Evolutionary conservation across 2,888 invertebrate genomes (phyloP).

Genomic region (Amblyteles armatorius): DNA sequence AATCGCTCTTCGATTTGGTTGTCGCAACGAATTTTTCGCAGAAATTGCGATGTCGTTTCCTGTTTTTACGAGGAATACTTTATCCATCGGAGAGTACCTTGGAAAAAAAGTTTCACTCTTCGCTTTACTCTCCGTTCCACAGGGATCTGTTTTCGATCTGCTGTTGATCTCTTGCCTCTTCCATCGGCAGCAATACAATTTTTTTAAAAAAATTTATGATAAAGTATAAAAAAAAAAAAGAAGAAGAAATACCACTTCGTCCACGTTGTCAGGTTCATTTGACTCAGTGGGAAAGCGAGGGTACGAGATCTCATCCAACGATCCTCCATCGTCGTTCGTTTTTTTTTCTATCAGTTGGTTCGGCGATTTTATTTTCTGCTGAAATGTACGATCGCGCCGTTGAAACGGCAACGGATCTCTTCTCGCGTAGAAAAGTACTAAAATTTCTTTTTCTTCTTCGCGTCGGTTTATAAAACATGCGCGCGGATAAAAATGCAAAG

Average conservation of each 20-base stretch:
- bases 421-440: neutral
- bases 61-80: constrained; percentile 4
- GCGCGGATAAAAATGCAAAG: constrained; percentile 2
- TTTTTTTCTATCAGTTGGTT: constrained; percentile 21
- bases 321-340: constrained; percentile 34
- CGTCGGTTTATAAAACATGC: neutral
- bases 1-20: constrained; percentile 17
- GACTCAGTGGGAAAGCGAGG: constrained; percentile 39
- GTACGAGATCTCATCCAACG: constrained; percentile 50
- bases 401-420: neutral
- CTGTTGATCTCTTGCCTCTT: constrained; percentile 11
- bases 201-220: neutral
- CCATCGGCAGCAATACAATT: constrained; percentile 12
- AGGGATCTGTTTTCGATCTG: constrained; percentile 23
- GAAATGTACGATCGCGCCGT: neutral
- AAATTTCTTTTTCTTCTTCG: neutral
- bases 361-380: constrained; percentile 7
- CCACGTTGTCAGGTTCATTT: constrained; percentile 55
- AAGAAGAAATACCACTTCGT: constrained; percentile 30
- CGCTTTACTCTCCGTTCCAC: neutral
- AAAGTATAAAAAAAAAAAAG: constrained; percentile 21
- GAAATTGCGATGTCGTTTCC: constrained; percentile 6
- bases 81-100: neutral
- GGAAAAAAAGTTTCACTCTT: constrained; percentile 11
- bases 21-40: constrained; percentile 16